Base-by-base conservation (phyloP, 2,797 vertebrate genomes). In the Paratrypauchen microcephalus region DNA sequence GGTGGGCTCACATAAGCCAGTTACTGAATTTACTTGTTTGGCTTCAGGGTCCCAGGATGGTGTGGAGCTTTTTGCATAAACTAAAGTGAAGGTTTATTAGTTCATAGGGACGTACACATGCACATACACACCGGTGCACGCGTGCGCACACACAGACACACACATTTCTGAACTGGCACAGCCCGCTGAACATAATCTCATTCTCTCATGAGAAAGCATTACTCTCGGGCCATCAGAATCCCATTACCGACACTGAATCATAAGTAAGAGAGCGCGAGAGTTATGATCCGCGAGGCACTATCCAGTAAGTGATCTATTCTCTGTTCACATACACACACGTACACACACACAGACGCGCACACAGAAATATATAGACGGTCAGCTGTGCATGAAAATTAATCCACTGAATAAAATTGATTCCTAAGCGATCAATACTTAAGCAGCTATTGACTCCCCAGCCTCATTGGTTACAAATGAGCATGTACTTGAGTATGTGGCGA, bases 201-300 rank as follows among this genome's bases (percentile, higher is more conserved):
- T 94, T 92, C 87, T 89, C 88, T 91, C 86, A 88, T 87, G 89
- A 92, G 83, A 90, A 89, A 91, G 88, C 89, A 88, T 88, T 88
- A 85, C 90, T 89, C 86, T 88, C 77, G 82, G 79, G 87, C 91
- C 90, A 90, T 90, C 87, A 90, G 86, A 94, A 94, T 94, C 89
- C 88, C 88, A 93, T 93, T 91, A 93, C 86, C 88, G 83, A 83
- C 87, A 81, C 82, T 89, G 90, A 92, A 92, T 92, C 86, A 88
- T 88, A 84, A 88, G 84, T 87, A 76, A 77, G 83, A 79, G 82
- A 81, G 83, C 66, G 76, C 69, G 80, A 76, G 78, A 81, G 74
- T 65, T 73, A 86, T 82, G 81, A 84, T 83, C 62, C 64, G 82
- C 76, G 67, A 72, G 70, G 77, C 80, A 84, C 75, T 65, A 86